Evolutionary conservation across 2,113 vertebrate genomes (phyloP), one percentile per base, ranked within the genome.

Genomic region (Nansenia antarctica): DNA sequence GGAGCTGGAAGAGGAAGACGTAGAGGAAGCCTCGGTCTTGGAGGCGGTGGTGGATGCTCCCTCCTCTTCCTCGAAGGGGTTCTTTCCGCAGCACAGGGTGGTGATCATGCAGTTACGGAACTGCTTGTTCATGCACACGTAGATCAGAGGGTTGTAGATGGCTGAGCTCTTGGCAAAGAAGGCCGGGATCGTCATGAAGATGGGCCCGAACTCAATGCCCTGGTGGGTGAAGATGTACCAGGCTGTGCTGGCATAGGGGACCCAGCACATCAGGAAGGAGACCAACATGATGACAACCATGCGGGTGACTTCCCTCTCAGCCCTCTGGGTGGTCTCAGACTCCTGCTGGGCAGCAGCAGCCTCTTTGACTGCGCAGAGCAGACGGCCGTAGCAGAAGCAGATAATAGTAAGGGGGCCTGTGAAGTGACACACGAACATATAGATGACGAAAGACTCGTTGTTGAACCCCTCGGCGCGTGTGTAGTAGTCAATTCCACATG

Each of bases 31-130:
- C 90, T 99, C 97, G 75, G 96, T 99, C 93, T 97, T 99, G 82
- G 91, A 91, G 73, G 93, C 90, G 0, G 92, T 92, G 62, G 91
- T 89, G 62, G 96, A 96, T 0, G 92, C 91, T 20, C 90, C 93
- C 12, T 98, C 98, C 0, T 98, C 96, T 59, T 90, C 91, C 15
- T 92, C 95, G 65, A 99, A 93, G 0, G 93, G 94, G 79, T 95
- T 98, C 94, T 97, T 98, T 63, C 97, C 97, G 0, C 96, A 99
- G 93, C 95, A 99, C 69, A 99, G 83, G 20, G 97, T 98, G 70
- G 95, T 99, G 87, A 98, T 87, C 97, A 99, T 98, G 94, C 96
- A 98, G 92, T 94, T 88, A 79, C 97, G 96, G 94, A 99, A 99
- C 95, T 98, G 97, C 90, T 96, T 99, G 87, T 99, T 99, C 96